These are phyloP conservation scores for Hypena proboscidalis DNA, from an alignment of 2,888 invertebrate genomes.

Conservation along the genomic window DNA sequence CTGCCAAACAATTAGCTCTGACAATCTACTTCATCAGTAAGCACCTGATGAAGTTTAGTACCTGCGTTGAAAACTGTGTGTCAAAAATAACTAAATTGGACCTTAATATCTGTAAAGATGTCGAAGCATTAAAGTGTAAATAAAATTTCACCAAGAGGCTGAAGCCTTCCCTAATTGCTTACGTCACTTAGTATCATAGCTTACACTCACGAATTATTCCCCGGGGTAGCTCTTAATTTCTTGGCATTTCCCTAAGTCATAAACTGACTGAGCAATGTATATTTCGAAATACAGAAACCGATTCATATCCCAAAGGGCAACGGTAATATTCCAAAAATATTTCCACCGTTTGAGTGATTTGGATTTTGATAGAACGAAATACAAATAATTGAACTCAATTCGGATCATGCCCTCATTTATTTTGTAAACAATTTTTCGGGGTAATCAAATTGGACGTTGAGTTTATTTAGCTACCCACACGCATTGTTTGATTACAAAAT, in stretches of 20 bases:
- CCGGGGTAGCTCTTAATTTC: slow-evolving; percentile 28
- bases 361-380: slow-evolving; percentile 32
- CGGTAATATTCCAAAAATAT: slow-evolving; percentile 23
- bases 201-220: slow-evolving; percentile 41
- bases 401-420: slow-evolving; percentile 25
- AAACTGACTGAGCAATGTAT: slow-evolving; percentile 43
- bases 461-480: no score
- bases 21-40: slow-evolving; percentile 34
- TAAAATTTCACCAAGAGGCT: not conserved
- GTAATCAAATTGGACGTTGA: no score
- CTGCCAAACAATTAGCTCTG: slow-evolving; percentile 29
- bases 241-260: slow-evolving; percentile 42
- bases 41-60: slow-evolving; percentile 15
- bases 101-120: no score
- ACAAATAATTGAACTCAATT: no score
- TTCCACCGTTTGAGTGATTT: slow-evolving; percentile 32
- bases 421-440: slow-evolving; percentile 23
- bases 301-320: slow-evolving; percentile 31
- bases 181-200: slow-evolving; percentile 44
- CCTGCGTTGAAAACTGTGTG: slow-evolving; percentile 7
- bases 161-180: slow-evolving; percentile 23
- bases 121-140: no score
- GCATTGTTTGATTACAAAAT: no score
- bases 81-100: not conserved
- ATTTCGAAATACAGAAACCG: slow-evolving; percentile 37